phyloP scores from a whole-genome alignment of 2,113 vertebrate genomes.

The Numida meleagris region DNA sequence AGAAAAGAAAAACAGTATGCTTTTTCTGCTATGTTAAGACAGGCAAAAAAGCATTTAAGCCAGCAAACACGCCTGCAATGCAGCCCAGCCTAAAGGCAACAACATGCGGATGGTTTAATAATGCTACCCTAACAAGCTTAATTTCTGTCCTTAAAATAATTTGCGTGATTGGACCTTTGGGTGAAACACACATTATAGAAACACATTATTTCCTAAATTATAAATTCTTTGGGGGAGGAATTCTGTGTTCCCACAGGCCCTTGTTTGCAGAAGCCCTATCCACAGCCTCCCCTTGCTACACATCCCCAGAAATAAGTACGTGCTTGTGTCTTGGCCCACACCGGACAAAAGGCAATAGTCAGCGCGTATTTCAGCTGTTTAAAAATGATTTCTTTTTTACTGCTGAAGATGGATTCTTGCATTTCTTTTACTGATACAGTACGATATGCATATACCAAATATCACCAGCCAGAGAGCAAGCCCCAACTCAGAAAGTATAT shows the following conservation, averaged over 20 bases:
- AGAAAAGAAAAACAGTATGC: not conserved
- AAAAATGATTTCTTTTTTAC: not conserved
- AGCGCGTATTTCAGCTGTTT: not conserved
- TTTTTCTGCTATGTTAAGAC: slow-evolving; percentile 53
- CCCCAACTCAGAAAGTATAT: not conserved
- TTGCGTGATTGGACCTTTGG: not conserved
- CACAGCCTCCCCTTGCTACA: not conserved
- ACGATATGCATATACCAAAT: not conserved
- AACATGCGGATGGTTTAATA: not conserved
- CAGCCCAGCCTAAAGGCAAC: slow-evolving; percentile 58
- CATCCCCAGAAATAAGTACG: not conserved
- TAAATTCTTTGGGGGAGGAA: not conserved
- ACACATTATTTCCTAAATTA: not conserved
- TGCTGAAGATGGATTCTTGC: not conserved
- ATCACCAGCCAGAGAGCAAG: not conserved
- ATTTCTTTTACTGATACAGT: not conserved
- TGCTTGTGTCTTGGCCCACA: not conserved
- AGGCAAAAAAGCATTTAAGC: slow-evolving; percentile 39
- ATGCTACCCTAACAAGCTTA: slow-evolving; percentile 15
- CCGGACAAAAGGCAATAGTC: not conserved
- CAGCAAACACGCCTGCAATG: slow-evolving; percentile 33
- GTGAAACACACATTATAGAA: not conserved
- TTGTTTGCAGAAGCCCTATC: not conserved
- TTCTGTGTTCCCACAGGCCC: not conserved
- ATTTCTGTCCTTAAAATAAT: slow-evolving; percentile 37